Base-by-base conservation (phyloP, 2,888 invertebrate species). In the Heliconius ismenius region DNA sequence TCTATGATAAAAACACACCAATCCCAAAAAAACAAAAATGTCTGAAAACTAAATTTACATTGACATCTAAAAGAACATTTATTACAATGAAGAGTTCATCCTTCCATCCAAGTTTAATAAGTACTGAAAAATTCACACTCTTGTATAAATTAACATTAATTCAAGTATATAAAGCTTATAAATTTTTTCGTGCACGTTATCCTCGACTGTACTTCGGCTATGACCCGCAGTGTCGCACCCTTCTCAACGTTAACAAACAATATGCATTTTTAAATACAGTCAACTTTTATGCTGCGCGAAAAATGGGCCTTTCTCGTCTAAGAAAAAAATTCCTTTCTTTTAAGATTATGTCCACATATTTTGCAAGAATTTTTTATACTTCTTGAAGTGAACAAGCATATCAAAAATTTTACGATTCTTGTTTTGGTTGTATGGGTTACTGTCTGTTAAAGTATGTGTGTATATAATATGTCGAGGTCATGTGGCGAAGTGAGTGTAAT, bases 241-340 rank as follows among this genome's bases (percentile, higher is more conserved):
- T 79, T 77, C 81, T 80, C 79, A 79, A 73, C 73, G 78, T 60
- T 84, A 81, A 82, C 78, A 81, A 85, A 85, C 84, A 83, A 83
- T 84, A 86, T 88, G 81, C 86, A 89, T 89, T 87, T 87, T 89
- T 89, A 88, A 89, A 86, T 83, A 86, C 80, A 81, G 81, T 83
- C 76, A 80, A 81, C 76, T 82, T 82, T 83, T 80, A 79, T 81
- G 81, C 73, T 76, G 60, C 70, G 64, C 73, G 74, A 77, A 77
- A 78, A 78, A 76, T 76, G 72, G 67, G 73, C 67, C 72, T 75
- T 76, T 73, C 76, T 65, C 75, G 76, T 78, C 67, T 68, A 78
- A 75, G 74, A 54, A 77, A 78, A 32, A 77, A 63, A 73, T 70
- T 67, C 63, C 74, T 67, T 76, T 68, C 64, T 76, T 86, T 86